Evolutionary conservation across 2,797 vertebrate species (phyloP), one percentile per base, ranked within the genome.

Genomic region (Limnodromus scolopaceus): DNA sequence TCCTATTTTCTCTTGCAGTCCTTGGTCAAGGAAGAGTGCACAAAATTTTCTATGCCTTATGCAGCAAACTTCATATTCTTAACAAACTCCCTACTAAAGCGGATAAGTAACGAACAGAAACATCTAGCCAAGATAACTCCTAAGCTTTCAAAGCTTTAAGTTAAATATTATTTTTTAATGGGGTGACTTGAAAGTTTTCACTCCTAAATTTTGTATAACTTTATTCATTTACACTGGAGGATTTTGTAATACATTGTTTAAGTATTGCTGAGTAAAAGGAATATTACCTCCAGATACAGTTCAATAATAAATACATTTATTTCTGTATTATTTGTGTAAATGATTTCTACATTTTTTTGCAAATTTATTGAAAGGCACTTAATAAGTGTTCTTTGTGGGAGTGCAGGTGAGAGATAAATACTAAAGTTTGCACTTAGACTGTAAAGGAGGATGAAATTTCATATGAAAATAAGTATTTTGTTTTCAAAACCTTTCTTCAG

Each of bases 1-100:
- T 95, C 60, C 64, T 96, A 18, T 98, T 97, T 98, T 96, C 80
- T 97, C 96, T 97, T 98, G 92, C 97, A 98, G 98, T 97, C 95
- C 95, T 98, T 97, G 79, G 94, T 97, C 97, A 98, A 97, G 92
- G 96, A 98, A 97, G 96, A 97, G 95, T 98, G 97, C 97, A 98
- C 86, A 98, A 98, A 98, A 96, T 98, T 96, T 97, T 98, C 95
- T 95, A 96, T 97, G 96, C 94, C 77, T 92, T 98, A 79, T 98
- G 96, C 93, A 98, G 77, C 92, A 97, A 97, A 95, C 93, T 98
- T 97, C 93, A 89, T 94, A 92, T 93, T 97, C 96, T 98, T 98
- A 98, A 98, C 97, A 98, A 98, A 96, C 90, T 98, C 61, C 95
- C 93, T 92, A 92, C 96, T 98, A 98, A 98, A 98, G 95, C 96